Evolutionary conservation across 2,888 invertebrate genomes (phyloP).

Genomic region (Pseudolycoriella hygida): DNA sequence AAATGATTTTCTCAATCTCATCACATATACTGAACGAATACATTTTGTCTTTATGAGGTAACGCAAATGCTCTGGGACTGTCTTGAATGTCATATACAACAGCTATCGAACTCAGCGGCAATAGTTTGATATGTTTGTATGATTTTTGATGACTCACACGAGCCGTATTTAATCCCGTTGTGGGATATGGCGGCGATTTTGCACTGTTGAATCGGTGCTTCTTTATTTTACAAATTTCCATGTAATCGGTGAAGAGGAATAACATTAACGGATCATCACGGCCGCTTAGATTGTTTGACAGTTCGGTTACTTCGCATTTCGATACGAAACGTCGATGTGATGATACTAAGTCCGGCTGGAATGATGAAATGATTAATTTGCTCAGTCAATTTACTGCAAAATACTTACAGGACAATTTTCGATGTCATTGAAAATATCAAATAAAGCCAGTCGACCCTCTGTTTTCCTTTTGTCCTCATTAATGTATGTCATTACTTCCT

Average conservation of each 20-base stretch:
- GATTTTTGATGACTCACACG: constrained; percentile 36
- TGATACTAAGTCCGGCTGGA: constrained; percentile 80
- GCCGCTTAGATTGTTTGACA: constrained; percentile 67
- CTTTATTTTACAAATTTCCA: constrained; percentile 80
- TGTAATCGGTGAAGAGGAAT: constrained; percentile 85
- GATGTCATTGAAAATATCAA: constrained; percentile 95
- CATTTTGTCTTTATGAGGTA: constrained; percentile 73
- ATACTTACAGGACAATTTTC: constrained; percentile 81
- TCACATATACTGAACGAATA: constrained; percentile 75
- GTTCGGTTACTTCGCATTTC: constrained; percentile 74
- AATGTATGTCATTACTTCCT: constrained; percentile 89
- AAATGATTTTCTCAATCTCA: constrained; percentile 66
- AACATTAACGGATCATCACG: constrained; percentile 75
- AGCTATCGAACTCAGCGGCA: constrained; percentile 77
- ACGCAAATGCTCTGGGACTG: constrained; percentile 78
- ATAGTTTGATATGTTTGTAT: constrained; percentile 78
- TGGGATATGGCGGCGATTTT: constrained; percentile 51
- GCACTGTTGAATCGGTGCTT: constrained; percentile 58
- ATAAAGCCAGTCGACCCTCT: constrained; percentile 88
- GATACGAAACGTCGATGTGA: constrained; percentile 81
- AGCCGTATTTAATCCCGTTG: constrained; percentile 35
- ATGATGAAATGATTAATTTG: too few species aligned
- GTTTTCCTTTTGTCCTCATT: constrained; percentile 96
- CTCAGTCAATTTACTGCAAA: constrained; percentile 1
- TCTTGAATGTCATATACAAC: constrained; percentile 80